phyloP scores from a whole-genome alignment of 2,797 vertebrate genomes.

The Alcedo quadribrachys region DNA sequence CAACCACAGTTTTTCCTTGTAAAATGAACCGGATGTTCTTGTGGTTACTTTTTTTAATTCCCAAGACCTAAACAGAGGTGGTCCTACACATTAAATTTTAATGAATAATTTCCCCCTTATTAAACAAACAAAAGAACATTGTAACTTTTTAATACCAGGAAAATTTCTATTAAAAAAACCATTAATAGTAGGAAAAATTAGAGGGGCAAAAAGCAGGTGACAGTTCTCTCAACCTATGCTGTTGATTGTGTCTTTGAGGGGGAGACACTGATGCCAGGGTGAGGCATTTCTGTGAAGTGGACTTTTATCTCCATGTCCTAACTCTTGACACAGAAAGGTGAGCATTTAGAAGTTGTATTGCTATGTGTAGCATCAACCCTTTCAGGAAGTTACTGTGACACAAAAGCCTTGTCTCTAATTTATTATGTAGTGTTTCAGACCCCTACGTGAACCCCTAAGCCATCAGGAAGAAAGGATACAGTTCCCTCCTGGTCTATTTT shows the following conservation, averaged over 20 bases:
- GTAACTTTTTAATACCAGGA: neutral
- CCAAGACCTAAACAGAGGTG: neutral
- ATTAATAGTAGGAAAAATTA: neutral
- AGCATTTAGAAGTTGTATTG: neutral
- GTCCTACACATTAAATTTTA: neutral
- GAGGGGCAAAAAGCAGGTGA: neutral
- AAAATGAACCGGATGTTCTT: neutral
- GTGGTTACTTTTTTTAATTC: neutral
- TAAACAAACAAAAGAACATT: neutral
- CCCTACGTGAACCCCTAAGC: neutral
- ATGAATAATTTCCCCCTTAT: neutral
- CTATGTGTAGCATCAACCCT: neutral
- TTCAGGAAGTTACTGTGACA: neutral
- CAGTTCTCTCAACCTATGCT: neutral
- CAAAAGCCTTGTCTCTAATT: neutral
- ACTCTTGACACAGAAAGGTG: neutral
- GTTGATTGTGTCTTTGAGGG: neutral
- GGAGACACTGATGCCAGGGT: neutral
- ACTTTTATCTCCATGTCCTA: neutral
- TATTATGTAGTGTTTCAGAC: neutral
- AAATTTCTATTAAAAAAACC: neutral
- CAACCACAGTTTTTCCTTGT: neutral
- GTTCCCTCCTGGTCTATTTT: neutral
- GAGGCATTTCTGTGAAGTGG: neutral
- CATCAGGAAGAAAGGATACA: neutral